Evolutionary conservation across 2,113 vertebrate genomes (phyloP).

Genomic region (Todiramphus chloris): DNA sequence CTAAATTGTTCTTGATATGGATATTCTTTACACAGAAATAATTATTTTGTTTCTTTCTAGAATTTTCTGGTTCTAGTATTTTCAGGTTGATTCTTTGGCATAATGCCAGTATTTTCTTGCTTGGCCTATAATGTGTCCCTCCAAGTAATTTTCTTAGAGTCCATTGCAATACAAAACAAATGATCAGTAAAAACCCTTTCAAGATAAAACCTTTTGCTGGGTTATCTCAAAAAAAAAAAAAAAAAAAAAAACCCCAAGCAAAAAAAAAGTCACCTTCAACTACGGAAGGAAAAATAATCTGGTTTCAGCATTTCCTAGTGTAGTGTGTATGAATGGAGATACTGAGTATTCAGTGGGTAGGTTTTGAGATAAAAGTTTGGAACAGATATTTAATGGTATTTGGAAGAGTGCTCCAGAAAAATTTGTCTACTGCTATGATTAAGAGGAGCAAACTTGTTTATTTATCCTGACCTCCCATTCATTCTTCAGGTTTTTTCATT

Average conservation of each 20-base stretch:
- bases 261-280: neutral
- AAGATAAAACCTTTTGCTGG: neutral
- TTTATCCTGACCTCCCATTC: neutral
- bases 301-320: neutral
- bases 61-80: neutral
- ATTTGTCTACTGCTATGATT: neutral
- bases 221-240: neutral
- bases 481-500: neutral
- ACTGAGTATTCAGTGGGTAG: neutral
- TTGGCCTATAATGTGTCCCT: neutral
- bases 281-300: neutral
- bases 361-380: neutral
- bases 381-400: neutral
- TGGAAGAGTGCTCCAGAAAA: neutral
- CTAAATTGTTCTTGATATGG: neutral
- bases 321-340: neutral
- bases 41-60: neutral
- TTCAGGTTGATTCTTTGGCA: neutral
- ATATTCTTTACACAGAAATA: neutral
- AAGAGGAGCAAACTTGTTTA: neutral
- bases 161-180: neutral
- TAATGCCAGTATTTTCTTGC: neutral
- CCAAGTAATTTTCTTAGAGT: neutral
- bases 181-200: neutral
- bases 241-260: too few relatives aligned